A percentile compares a stretch with the other conserved stretches of the same genome.
These are phyloP conservation scores for Gastrophysa polygoni DNA, from an alignment of 2,888 invertebrate species.

Conservation along the genomic window DNA sequence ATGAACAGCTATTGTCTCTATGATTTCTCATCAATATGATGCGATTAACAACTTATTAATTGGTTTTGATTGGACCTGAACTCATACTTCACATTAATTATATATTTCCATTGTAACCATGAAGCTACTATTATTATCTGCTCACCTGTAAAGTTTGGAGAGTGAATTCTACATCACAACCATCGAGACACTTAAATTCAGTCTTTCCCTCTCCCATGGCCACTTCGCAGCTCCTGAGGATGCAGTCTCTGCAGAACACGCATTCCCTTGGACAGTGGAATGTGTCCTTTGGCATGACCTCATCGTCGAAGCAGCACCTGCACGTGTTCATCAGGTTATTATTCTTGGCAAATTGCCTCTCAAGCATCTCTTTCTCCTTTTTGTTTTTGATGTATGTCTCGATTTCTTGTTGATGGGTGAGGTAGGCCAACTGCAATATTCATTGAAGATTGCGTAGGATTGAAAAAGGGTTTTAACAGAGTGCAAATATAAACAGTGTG, in stretches of 20 bases:
- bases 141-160: constrained; percentile 50
- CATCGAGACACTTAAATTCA: constrained; percentile 58
- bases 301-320: constrained; percentile 63
- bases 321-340: constrained; percentile 58
- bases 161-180: constrained; percentile 52
- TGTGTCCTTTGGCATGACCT: constrained; percentile 57
- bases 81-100: too few species aligned
- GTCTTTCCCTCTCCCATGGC: constrained; percentile 56
- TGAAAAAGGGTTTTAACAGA: too few species aligned
- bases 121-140: too few species aligned
- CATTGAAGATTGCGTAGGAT: too few species aligned
- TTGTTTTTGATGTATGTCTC: constrained; percentile 37
- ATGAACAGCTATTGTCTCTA: too few species aligned
- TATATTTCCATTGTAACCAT: too few species aligned
- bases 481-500: too few species aligned
- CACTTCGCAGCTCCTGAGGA: constrained; percentile 54
- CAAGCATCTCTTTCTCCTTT: constrained; percentile 35
- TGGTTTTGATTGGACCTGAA: too few species aligned
- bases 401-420: constrained; percentile 49
- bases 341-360: constrained; percentile 49
- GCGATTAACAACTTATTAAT: too few species aligned
- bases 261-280: constrained; percentile 57
- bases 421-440: constrained; percentile 48
- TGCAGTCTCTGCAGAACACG: constrained; percentile 58
- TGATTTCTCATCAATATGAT: too few species aligned